phyloP scores from a whole-genome alignment of 2,113 vertebrate genomes.

The Synodontis membranacea region DNA sequence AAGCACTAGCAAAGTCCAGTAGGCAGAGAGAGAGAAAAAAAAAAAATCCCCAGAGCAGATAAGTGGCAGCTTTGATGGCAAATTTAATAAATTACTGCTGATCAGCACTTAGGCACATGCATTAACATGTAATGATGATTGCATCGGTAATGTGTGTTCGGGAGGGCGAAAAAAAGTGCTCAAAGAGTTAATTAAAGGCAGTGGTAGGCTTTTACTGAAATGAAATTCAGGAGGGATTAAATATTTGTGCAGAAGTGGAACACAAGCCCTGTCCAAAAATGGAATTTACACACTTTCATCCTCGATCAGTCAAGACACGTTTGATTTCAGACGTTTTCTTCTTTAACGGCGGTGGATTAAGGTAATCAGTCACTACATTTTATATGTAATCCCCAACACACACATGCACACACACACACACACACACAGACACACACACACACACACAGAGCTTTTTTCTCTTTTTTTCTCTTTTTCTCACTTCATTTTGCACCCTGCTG shows the following conservation, averaged over 20 bases:
- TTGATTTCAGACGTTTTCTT: background rate
- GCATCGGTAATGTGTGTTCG: background rate
- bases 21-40: conserved; percentile 28
- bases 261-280: background rate
- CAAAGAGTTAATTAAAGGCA: background rate
- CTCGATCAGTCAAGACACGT: background rate
- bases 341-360: background rate
- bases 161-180: background rate
- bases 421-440: background rate
- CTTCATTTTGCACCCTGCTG: background rate
- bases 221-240: background rate
- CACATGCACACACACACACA: background rate
- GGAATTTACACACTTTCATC: background rate
- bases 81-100: conserved; percentile 68
- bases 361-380: background rate
- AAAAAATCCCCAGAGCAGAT: conserved; percentile 44
- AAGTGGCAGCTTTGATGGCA: conserved; percentile 66
- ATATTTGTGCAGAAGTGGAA: background rate
- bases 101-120: conserved; percentile 47
- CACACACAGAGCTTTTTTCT: background rate
- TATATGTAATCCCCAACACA: background rate
- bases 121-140: conserved; percentile 37
- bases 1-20: conserved; percentile 54
- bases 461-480: background rate
- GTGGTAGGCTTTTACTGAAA: conserved; percentile 39